These are phyloP conservation scores for Acanthacorydalis orientalis DNA, from an alignment of 2,888 invertebrate genomes.

Conservation along the genomic window DNA sequence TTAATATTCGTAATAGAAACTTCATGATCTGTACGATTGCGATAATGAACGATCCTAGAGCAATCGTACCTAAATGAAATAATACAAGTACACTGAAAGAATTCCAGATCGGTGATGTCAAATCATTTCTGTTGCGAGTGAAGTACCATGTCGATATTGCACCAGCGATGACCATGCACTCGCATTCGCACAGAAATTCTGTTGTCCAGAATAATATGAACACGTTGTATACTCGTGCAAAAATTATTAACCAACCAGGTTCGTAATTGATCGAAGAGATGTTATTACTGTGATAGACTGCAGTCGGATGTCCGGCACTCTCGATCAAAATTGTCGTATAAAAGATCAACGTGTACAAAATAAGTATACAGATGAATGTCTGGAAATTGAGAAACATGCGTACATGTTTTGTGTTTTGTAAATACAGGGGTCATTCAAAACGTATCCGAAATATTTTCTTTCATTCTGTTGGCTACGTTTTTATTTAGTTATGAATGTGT, in stretches of 20 bases:
- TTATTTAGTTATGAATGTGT: too few species aligned
- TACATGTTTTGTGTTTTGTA: not conserved
- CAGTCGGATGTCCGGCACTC: slow-evolving; percentile 33
- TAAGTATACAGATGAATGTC: slow-evolving; percentile 36
- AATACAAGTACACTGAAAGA: slow-evolving; percentile 32
- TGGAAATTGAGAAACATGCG: slow-evolving; percentile 15
- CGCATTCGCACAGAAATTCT: slow-evolving; percentile 48
- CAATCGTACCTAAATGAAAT: slow-evolving; percentile 62
- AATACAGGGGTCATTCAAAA: too few species aligned
- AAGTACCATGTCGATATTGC: slow-evolving; percentile 51
- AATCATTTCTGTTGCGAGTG: slow-evolving; percentile 31
- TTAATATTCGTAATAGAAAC: slow-evolving; percentile 23
- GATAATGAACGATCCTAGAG: slow-evolving; percentile 58
- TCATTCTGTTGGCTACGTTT: too few species aligned
- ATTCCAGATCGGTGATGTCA: slow-evolving; percentile 27
- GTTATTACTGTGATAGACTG: slow-evolving; percentile 13
- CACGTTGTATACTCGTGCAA: slow-evolving; percentile 32
- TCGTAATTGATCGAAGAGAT: slow-evolving; percentile 20
- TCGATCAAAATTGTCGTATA: slow-evolving; percentile 43
- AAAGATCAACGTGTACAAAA: slow-evolving; percentile 36
- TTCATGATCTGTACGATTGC: slow-evolving; percentile 50
- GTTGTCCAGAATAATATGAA: slow-evolving; percentile 45
- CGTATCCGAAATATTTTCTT: too few species aligned
- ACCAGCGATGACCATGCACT: slow-evolving; percentile 49
- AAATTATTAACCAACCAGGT: slow-evolving; percentile 26